Percentiles rank a stretch among this genome's conserved stretches.
Evolutionary conservation across 2,113 vertebrate species (phyloP).

Genomic region (Chitala chitala): DNA sequence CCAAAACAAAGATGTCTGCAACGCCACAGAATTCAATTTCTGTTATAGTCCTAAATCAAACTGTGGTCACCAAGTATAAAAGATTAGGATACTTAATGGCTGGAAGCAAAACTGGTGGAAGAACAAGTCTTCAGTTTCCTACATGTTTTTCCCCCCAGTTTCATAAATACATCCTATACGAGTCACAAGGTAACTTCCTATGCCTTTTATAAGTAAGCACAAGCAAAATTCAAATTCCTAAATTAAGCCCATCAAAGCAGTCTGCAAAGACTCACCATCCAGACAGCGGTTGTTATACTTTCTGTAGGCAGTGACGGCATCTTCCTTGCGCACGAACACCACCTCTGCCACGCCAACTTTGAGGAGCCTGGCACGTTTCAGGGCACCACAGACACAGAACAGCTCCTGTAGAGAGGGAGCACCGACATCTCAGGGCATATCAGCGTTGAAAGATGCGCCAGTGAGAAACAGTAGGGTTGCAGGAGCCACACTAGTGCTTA

Average conservation of each 20-base stretch:
- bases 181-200: too few relatives aligned
- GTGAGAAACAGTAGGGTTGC: neutral
- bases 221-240: neutral
- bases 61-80: too few relatives aligned
- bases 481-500: conserved; percentile 52
- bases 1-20: too few relatives aligned
- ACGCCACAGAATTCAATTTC: too few relatives aligned
- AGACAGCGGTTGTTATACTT: conserved; percentile 98
- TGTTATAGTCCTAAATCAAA: too few relatives aligned
- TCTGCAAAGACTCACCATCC: conserved; percentile 70
- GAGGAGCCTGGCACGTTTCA: conserved; percentile 87
- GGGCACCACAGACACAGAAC: conserved; percentile 93
- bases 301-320: conserved; percentile 90
- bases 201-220: too few relatives aligned
- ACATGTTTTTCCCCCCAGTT: too few relatives aligned
- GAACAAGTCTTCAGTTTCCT: too few relatives aligned
- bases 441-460: conserved; percentile 19
- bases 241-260: neutral
- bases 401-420: conserved; percentile 68
- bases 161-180: too few relatives aligned
- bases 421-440: conserved; percentile 11
- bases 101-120: too few relatives aligned
- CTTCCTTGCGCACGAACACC: conserved; percentile 94
- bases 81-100: too few relatives aligned
- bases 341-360: conserved; percentile 93